Base-by-base conservation (phyloP, 2,113 vertebrate species). In the Struthidea cinerea region DNA sequence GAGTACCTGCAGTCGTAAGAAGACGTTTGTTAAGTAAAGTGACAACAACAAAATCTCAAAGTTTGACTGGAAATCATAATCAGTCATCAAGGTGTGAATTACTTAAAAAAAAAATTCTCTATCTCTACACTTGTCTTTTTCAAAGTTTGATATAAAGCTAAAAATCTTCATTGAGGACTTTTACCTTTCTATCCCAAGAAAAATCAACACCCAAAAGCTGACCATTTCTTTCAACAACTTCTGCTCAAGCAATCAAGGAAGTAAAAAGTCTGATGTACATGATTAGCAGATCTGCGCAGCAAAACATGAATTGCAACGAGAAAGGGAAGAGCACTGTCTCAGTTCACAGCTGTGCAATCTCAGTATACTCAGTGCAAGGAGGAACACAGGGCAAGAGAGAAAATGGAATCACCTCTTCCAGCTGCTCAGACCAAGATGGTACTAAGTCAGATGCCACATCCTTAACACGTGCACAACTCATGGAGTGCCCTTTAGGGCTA, bases 1-100 rank as follows among this genome's bases (percentile, higher is more conserved):
- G 98, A 98, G 41, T 99, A 99, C 99, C 99, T 99, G 91, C 28
- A 97, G 87, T 41, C 97, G 97, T 97, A 71, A 78, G 23, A 94
- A 88, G 7, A 79, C 64, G 13, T 8, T 35, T 53, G 57, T 42
- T 77, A 87, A 59, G 15, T 63, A 37, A 79, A 73, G 42, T 27
- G 27, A 55, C 37, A 49, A 41, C 3, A 22, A 37, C n/a, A 52
- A 56, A 84, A 46, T 28, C 23, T 69, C 15, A 5, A 35, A 49
- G 16, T 28, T 23, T 70, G 21, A 78, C 37, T 42, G n/a, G 24
- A 89, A 87, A 81, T 63, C 19, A 47, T 39, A 19, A 92, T 56
- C 0, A 4, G 33, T 17, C 16, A 84, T 23, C 35, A 70, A 84
- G 41, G 47, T 20, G 64, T 20, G 5, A 77, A 87, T 57, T n/a